A percentile compares a stretch with the other conserved stretches of the same genome.
Conservation (phyloP, 2,888 invertebrate genomes). For the Drosophila histrio region DNA sequence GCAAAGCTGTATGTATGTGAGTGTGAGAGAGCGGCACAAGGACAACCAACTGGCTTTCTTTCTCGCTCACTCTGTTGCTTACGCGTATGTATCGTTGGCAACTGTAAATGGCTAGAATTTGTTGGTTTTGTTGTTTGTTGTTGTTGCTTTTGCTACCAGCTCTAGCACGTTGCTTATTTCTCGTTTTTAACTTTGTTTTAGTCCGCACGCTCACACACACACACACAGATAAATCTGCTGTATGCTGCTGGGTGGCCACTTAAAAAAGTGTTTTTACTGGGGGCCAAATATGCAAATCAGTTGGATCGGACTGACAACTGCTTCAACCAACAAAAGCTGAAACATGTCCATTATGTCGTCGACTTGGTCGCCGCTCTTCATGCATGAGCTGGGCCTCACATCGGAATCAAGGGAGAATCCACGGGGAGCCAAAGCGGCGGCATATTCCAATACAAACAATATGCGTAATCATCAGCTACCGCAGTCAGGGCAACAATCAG, state of each 20-base stretch:
- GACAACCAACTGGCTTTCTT: constrained; percentile 31
- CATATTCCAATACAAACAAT: constrained; percentile 61
- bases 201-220: constrained; percentile 40
- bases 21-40: constrained; percentile 44
- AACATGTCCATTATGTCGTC: constrained; percentile 76
- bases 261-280: constrained; percentile 72
- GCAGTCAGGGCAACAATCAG: constrained; percentile 53
- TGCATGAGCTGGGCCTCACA: constrained; percentile 60
- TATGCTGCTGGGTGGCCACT: constrained; percentile 77
- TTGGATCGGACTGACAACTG: constrained; percentile 73
- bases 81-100: constrained; percentile 52
- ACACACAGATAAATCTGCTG: background rate
- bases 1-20: constrained; percentile 17
- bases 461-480: constrained; percentile 46
- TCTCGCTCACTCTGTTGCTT: constrained; percentile 9
- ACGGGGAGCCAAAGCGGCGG: constrained; percentile 13
- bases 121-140: constrained; percentile 25
- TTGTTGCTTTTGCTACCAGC: constrained; percentile 57
- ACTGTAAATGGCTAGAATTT: constrained; percentile 75
- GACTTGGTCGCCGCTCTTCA: constrained; percentile 63
- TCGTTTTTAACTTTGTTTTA: constrained; percentile 78
- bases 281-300: constrained; percentile 78
- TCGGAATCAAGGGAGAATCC: background rate
- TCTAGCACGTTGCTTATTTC: constrained; percentile 66
- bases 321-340: constrained; percentile 76